phyloP scores from a whole-genome alignment of 2,888 invertebrate genomes.

The Campaea margaritaria region DNA sequence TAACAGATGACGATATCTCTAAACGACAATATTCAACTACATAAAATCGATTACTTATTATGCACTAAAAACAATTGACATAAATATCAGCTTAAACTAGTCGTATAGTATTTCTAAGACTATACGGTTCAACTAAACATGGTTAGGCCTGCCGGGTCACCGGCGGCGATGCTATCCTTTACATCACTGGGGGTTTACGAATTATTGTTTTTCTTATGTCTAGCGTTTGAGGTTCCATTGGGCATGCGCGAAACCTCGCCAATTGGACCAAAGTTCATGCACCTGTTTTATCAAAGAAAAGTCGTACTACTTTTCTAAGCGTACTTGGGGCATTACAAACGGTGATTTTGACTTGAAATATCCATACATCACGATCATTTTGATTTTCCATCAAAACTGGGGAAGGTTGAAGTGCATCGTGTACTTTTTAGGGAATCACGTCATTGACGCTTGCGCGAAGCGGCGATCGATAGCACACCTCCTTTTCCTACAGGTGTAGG shows the following conservation, averaged over 20 bases:
- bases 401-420: neutral
- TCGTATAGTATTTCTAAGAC: constrained; percentile 50
- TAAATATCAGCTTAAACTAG: constrained; percentile 54
- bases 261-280: constrained; percentile 70
- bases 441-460: constrained; percentile 74
- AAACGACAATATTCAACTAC: constrained; percentile 21
- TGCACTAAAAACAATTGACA: constrained; percentile 78
- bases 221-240: constrained; percentile 39
- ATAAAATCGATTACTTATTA: constrained; percentile 35
- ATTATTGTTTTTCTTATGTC: constrained; percentile 59
- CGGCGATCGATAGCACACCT: constrained; percentile 67
- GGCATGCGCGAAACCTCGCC: constrained; percentile 75
- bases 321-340: neutral
- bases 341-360: neutral
- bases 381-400: neutral
- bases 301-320: constrained; percentile 3
- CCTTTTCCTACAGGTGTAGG: constrained; percentile 50
- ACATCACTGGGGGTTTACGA: constrained; percentile 72
- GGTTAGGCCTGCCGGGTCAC: constrained; percentile 66
- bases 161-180: constrained; percentile 66
- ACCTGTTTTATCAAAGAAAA: constrained; percentile 40
- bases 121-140: constrained; percentile 58
- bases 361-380: constrained; percentile 2
- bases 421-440: constrained; percentile 9
- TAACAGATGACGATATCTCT: constrained; percentile 11